A percentile compares a stretch with the other conserved stretches of the same genome.
Conservation (phyloP, 1,140 invertebrate genomes). For the Drosophila burlai region DNA sequence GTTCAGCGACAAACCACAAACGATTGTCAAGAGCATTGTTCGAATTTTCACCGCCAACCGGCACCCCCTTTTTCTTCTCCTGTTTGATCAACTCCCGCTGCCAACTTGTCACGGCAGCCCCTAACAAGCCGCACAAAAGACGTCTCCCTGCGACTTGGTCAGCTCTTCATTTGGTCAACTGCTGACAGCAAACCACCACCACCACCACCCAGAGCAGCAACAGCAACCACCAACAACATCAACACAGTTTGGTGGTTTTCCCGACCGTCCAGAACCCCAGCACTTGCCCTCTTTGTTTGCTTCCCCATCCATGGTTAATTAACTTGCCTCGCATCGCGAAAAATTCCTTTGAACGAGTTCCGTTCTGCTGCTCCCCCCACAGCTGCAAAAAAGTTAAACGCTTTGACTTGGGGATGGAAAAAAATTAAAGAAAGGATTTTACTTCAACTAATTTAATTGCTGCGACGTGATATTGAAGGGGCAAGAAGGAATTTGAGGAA, state of each 20-base stretch:
- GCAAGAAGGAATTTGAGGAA: conserved; percentile 13
- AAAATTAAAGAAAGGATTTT: conserved; percentile 34
- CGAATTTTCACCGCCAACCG: conserved; percentile 9
- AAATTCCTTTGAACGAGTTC: conserved; percentile 73
- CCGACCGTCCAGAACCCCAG: not conserved
- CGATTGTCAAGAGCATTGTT: conserved; percentile 40
- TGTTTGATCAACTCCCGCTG: conserved; percentile 12
- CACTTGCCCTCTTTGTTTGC: conserved; percentile 10
- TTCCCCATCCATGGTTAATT: conserved; percentile 60
- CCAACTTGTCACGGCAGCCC: conserved; percentile 32
- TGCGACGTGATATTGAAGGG: conserved; percentile 63
- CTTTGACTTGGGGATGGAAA: conserved; percentile 43
- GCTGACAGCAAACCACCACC: conserved; percentile 53
- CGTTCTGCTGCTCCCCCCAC: conserved; percentile 51
- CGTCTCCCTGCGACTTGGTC: conserved; percentile 61
- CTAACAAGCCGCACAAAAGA: conserved; percentile 57
- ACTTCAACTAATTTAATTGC: conserved; percentile 75
- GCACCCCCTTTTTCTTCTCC: not conserved
- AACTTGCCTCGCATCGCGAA: conserved; percentile 67
- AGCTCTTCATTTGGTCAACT: conserved; percentile 77
- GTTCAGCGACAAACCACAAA: conserved; percentile 31
- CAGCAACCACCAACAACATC: conserved; percentile 21
- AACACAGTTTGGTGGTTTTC: conserved; percentile 63
- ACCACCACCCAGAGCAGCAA: conserved; percentile 3
- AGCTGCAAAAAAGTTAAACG: conserved; percentile 65